A percentile compares a stretch with the other conserved stretches of the same genome.
phyloP scores from a whole-genome alignment of 92 coral and sea anemone genomes.

The Palythoa grandis region DNA sequence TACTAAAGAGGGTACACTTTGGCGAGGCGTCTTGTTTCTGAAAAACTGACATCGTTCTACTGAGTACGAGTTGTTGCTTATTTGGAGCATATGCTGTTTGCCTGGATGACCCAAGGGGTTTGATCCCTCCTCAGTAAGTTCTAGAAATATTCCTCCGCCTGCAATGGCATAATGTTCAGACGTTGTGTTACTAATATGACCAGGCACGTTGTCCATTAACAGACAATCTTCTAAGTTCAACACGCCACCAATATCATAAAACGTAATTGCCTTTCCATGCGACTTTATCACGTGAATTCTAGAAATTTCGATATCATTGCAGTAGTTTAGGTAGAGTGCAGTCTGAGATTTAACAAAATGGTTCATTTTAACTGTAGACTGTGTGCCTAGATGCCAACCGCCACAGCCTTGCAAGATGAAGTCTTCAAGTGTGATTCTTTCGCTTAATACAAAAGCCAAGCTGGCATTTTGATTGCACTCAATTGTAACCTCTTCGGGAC shows the following conservation, averaged over 20 bases:
- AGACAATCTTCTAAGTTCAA: conserved; percentile 28
- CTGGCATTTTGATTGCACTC: conserved; percentile 66
- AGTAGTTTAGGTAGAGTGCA: conserved; percentile 78
- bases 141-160: conserved; percentile 79
- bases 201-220: conserved; percentile 56
- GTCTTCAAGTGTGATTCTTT: conserved; percentile 59
- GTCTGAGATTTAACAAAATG: conserved; percentile 56
- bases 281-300: conserved; percentile 56
- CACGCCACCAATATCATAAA: conserved; percentile 51
- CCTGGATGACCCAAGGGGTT: conserved; percentile 54
- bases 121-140: conserved; percentile 62
- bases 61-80: conserved; percentile 61
- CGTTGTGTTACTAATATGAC: background rate
- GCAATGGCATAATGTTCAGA: conserved; percentile 47
- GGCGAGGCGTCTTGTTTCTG: conserved; percentile 60
- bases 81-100: conserved; percentile 57
- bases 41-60: conserved; percentile 62
- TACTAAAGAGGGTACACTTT: background rate
- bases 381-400: conserved; percentile 70
- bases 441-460: conserved; percentile 67
- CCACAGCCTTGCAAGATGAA: conserved; percentile 75
- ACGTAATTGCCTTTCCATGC: conserved; percentile 51
- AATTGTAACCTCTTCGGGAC: conserved; percentile 48
- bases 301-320: conserved; percentile 56
- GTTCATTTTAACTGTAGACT: background rate